These are phyloP conservation scores for Taurulus bubalis DNA, from an alignment of 2,113 vertebrate genomes.

Conservation along the genomic window DNA sequence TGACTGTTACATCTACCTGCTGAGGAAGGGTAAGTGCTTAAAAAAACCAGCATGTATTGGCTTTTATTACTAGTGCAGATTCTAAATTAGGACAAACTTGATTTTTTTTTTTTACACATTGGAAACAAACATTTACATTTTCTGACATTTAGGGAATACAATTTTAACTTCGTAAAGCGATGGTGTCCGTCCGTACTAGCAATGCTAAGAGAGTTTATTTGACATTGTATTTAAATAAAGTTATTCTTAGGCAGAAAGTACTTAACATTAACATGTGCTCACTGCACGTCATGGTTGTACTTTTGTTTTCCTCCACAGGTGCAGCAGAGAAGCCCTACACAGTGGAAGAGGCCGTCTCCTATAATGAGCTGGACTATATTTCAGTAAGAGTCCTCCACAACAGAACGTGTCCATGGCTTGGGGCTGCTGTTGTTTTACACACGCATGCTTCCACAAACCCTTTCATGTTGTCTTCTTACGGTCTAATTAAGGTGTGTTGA, in stretches of 20 bases:
- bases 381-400: conserved; percentile 86
- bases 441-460: background rate
- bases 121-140: background rate
- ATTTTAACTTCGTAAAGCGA: background rate
- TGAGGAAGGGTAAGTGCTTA: conserved; percentile 90
- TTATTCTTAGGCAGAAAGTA: background rate
- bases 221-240: background rate
- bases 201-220: background rate
- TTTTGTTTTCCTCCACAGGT: conserved; percentile 80
- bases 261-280: background rate
- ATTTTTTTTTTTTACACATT: background rate
- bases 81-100: background rate
- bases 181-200: background rate
- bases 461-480: background rate
- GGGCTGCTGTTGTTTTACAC: background rate
- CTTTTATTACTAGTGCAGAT: background rate
- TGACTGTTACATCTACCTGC: conserved; percentile 94
- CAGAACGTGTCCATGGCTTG: too few species aligned
- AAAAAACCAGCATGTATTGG: background rate
- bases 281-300: background rate
- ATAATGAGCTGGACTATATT: conserved; percentile 95
- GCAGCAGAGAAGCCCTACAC: conserved; percentile 97
- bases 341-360: conserved; percentile 95
- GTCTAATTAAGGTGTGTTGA: background rate
- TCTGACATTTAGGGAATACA: too few species aligned